Percentiles rank a stretch among this genome's conserved stretches.
phyloP scores from a whole-genome alignment of 23 tunicate species.

The Styela plicata region DNA sequence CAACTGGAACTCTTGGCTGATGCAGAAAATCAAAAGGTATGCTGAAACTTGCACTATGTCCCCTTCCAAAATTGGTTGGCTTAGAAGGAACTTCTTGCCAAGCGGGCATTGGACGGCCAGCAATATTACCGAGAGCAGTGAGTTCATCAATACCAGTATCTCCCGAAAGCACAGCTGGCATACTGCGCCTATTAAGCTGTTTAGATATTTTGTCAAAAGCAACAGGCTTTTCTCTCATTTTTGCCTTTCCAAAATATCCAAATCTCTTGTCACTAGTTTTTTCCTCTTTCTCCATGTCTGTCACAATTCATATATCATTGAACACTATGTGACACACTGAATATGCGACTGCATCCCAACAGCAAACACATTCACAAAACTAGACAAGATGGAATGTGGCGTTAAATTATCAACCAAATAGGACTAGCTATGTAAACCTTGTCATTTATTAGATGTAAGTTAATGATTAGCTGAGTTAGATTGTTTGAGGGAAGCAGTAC shows the following conservation, averaged over 20 bases:
- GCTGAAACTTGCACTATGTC: conserved; percentile 17
- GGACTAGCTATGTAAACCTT: background rate
- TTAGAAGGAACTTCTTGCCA: background rate
- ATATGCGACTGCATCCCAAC: background rate
- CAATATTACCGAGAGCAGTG: background rate
- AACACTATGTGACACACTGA: no score
- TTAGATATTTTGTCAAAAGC: background rate
- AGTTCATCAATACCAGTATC: background rate
- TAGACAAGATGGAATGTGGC: background rate
- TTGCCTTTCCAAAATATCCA: background rate
- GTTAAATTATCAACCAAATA: background rate
- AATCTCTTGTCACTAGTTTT: background rate
- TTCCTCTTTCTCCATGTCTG: background rate
- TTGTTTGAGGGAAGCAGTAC: no score
- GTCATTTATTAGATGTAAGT: background rate
- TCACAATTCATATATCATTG: no score
- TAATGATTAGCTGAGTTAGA: background rate
- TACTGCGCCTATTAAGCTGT: conserved; percentile 2
- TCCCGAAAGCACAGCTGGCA: background rate
- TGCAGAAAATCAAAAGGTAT: conserved; percentile 9
- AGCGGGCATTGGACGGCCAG: background rate
- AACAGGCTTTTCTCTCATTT: background rate
- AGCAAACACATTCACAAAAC: background rate
- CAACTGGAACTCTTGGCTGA: background rate
- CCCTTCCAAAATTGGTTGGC: background rate